These are phyloP conservation scores for Eriocheir sinensis DNA, from an alignment of 1,140 invertebrate genomes.

Conservation along the genomic window DNA sequence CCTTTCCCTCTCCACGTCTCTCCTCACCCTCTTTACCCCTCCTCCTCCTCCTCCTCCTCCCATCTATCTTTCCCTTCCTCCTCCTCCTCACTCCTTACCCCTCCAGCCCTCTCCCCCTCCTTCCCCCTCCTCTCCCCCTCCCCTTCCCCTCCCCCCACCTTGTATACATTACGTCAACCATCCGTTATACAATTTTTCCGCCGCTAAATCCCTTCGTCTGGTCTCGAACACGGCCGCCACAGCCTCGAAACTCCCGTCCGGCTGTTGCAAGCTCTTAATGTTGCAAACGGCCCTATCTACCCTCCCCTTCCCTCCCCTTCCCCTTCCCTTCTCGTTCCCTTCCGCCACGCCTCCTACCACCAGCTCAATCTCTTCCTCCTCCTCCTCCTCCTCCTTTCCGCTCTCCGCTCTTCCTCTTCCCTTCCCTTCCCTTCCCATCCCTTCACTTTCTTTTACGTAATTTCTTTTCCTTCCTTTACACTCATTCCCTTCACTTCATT, in stretches of 20 bases:
- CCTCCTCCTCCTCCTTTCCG: background rate
- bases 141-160: background rate
- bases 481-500: too few relatives aligned
- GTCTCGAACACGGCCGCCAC: constrained; percentile 35
- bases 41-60: background rate
- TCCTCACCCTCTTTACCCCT: background rate
- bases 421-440: too few relatives aligned
- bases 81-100: background rate
- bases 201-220: constrained; percentile 37
- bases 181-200: constrained; percentile 63
- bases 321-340: background rate
- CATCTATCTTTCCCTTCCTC: background rate
- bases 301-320: background rate
- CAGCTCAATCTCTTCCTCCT: background rate
- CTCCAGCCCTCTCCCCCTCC: background rate
- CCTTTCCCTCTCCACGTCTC: background rate
- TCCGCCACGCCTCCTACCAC: background rate
- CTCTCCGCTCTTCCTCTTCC: constrained; percentile 1
- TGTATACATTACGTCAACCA: constrained; percentile 51
- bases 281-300: constrained; percentile 32
- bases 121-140: background rate
- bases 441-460: too few relatives aligned
- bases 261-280: constrained; percentile 50
- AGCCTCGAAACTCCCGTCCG: background rate
- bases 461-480: too few relatives aligned